These are phyloP conservation scores for Numenius phaeopus DNA, from an alignment of 2,797 vertebrate species.

Conservation along the genomic window DNA sequence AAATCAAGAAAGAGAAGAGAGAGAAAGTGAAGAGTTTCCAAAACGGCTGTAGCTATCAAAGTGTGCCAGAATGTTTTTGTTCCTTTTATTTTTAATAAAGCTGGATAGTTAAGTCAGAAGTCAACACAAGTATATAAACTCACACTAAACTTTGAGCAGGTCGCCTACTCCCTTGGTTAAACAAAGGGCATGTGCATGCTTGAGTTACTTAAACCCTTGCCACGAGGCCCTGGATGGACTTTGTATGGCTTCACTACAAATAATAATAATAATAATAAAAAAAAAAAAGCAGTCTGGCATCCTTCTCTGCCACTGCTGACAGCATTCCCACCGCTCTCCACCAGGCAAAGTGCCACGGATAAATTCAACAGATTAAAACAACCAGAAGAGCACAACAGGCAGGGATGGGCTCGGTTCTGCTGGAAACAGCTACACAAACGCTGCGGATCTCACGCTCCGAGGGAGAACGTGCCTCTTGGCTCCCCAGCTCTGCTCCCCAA, in stretches of 20 bases:
- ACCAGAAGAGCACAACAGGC: neutral
- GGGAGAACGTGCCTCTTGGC: neutral
- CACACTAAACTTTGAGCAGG: neutral
- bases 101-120: neutral
- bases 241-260: neutral
- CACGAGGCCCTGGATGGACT: neutral
- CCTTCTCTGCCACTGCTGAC: constrained; percentile 32
- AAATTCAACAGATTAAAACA: constrained; percentile 34
- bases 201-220: neutral
- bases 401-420: neutral
- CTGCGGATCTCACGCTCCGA: neutral
- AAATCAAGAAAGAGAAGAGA: constrained; percentile 17
- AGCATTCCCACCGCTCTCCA: constrained; percentile 1
- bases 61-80: neutral
- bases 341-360: constrained; percentile 32
- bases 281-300: constrained; percentile 13
- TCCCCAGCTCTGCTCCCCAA: neutral
- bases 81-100: constrained; percentile 25
- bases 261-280: neutral
- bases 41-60: neutral
- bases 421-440: neutral
- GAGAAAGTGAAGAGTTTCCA: constrained; percentile 19
- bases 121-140: neutral
- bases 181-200: neutral
- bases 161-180: neutral